A percentile compares a stretch with the other conserved stretches of the same genome.
Conservation (phyloP, 2,113 vertebrate species). For the Percina caprodes region DNA sequence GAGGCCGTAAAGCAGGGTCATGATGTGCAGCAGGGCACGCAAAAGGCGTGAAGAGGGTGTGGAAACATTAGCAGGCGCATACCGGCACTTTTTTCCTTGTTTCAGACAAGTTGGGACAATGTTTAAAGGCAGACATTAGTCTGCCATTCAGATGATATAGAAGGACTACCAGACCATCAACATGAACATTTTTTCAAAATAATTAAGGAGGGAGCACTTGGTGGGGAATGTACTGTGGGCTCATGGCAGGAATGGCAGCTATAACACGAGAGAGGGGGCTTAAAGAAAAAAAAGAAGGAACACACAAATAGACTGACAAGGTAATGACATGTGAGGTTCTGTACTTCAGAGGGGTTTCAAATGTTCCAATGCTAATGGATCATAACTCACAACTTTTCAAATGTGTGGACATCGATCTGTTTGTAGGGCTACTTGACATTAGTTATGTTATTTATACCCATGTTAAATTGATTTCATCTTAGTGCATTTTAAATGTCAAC, state of each 20-base stretch:
- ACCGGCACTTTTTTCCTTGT: constrained; percentile 27
- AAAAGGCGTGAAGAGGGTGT: constrained; percentile 42
- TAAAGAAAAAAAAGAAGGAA: constrained; percentile 27
- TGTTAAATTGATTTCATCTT: constrained; percentile 36
- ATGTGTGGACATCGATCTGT: constrained; percentile 20
- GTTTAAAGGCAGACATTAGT: constrained; percentile 71
- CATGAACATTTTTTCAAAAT: constrained; percentile 79
- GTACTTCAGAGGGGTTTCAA: constrained; percentile 30
- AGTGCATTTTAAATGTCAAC: constrained; percentile 54
- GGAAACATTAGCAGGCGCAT: constrained; percentile 55
- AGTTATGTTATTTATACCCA: constrained; percentile 48
- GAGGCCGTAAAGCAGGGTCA: constrained; percentile 58
- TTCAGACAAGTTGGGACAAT: constrained; percentile 68
- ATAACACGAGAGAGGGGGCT: constrained; percentile 24
- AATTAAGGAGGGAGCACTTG: constrained; percentile 72
- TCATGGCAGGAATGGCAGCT: constrained; percentile 62
- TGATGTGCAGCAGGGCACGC: constrained; percentile 44
- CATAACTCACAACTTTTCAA: constrained; percentile 44
- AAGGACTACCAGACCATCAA: constrained; percentile 76
- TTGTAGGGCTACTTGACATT: constrained; percentile 46
- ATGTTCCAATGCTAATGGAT: constrained; percentile 39
- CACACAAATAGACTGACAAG: constrained; percentile 72
- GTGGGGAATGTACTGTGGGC: constrained; percentile 40
- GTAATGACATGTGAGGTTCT: constrained; percentile 62
- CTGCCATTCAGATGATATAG: constrained; percentile 68